A percentile compares a stretch with the other conserved stretches of the same genome.
Conservation (phyloP, 2,113 vertebrate genomes). For the Carassius gibelio region DNA sequence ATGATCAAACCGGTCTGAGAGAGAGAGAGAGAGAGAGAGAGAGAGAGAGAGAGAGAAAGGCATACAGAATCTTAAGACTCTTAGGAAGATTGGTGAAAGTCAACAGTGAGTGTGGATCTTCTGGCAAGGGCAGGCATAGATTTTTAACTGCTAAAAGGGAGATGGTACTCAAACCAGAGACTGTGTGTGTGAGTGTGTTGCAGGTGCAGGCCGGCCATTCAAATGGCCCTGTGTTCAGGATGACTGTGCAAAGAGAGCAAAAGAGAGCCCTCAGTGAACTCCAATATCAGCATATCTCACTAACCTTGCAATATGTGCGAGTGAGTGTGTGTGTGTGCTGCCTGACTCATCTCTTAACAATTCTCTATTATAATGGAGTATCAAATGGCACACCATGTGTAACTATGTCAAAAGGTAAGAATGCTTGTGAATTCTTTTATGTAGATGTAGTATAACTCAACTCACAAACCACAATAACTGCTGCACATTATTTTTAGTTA, state of each 20-base stretch:
- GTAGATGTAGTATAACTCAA: background rate
- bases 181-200: background rate
- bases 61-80: background rate
- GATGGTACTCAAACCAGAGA: background rate
- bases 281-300: constrained; percentile 42
- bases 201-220: constrained; percentile 65
- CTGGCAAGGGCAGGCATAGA: background rate
- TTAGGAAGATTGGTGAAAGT: background rate
- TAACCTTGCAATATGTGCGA: constrained; percentile 32
- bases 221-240: constrained; percentile 70
- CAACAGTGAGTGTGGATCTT: background rate
- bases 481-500: background rate
- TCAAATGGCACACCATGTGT: constrained; percentile 65
- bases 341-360: constrained; percentile 61
- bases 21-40: constrained; percentile 66
- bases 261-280: constrained; percentile 62
- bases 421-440: background rate
- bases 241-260: constrained; percentile 68
- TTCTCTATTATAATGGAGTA: constrained; percentile 46
- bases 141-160: background rate
- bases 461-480: background rate
- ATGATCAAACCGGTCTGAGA: constrained; percentile 95
- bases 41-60: constrained; percentile 62
- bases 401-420: background rate
- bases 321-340: constrained; percentile 67